A percentile compares a stretch with the other conserved stretches of the same genome.
Conservation (phyloP, 35 echinoderm and acorn worm genomes). For the Apostichopus californicus region DNA sequence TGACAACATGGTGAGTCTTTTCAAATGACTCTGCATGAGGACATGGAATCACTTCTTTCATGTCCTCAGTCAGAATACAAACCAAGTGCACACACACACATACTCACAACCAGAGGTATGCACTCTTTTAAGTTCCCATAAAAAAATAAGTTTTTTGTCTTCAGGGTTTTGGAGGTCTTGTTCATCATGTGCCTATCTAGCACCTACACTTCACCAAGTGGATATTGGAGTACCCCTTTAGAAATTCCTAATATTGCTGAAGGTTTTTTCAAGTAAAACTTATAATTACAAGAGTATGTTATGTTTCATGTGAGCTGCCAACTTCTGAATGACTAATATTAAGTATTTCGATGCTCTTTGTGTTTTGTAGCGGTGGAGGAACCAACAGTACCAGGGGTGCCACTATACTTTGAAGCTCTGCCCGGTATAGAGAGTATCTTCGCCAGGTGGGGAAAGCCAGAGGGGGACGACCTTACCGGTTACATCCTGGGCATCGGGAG, state of each 20-base stretch:
- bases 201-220: too few species aligned
- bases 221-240: not conserved
- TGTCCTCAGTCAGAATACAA: not conserved
- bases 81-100: not conserved
- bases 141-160: too few species aligned
- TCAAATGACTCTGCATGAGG: too few species aligned
- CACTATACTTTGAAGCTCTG: slow-evolving; percentile 10
- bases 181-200: too few species aligned
- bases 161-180: too few species aligned
- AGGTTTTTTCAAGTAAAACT: not conserved
- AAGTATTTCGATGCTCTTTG: not conserved
- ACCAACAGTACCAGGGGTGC: slow-evolving; percentile 1
- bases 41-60: not conserved
- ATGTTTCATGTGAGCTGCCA: not conserved
- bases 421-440: not conserved
- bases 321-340: not conserved
- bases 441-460: not conserved
- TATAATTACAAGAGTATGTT: not conserved
- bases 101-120: not conserved
- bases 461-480: not conserved
- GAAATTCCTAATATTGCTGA: not conserved
- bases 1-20: too few species aligned
- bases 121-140: not conserved
- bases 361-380: not conserved
- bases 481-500: not conserved